Evolutionary conservation across 2,797 vertebrate genomes (phyloP).

Genomic region (Phataginus tetradactyla): DNA sequence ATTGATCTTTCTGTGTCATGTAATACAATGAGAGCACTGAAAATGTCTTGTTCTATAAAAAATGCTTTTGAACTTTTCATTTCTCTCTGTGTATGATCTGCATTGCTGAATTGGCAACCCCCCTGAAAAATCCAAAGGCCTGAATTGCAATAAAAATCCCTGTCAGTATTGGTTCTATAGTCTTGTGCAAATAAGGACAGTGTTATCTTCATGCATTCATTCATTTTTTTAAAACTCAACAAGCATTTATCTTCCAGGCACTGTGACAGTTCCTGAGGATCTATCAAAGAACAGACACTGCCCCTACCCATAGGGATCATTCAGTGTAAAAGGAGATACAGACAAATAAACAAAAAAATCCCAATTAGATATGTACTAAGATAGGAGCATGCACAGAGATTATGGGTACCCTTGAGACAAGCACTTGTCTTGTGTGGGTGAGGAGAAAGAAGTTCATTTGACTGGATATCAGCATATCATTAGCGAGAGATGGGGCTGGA

Average conservation of each 20-base stretch:
- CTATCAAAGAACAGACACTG: background rate
- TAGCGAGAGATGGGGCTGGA: background rate
- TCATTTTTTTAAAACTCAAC: background rate
- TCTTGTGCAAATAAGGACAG: slow-evolving; percentile 16
- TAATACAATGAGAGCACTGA: background rate
- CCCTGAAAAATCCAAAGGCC: background rate
- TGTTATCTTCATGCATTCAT: background rate
- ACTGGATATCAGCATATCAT: background rate
- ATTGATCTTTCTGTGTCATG: background rate
- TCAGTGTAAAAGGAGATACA: background rate
- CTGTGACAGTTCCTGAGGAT: background rate
- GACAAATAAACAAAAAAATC: background rate
- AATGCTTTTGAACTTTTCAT: slow-evolving; percentile 19
- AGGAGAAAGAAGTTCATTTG: background rate
- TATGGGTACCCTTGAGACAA: background rate
- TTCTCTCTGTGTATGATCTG: background rate
- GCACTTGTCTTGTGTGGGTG: background rate
- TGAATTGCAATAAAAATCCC: background rate
- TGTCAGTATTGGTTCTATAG: background rate
- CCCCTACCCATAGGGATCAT: background rate
- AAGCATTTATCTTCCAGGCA: background rate
- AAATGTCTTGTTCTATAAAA: slow-evolving; percentile 34
- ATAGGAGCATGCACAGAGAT: background rate
- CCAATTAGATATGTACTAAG: background rate
- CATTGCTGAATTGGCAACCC: background rate